Evolutionary conservation across 2,888 invertebrate genomes (phyloP), one percentile per base, ranked within the genome.

Genomic region (Zootermopsis nevadensis): DNA sequence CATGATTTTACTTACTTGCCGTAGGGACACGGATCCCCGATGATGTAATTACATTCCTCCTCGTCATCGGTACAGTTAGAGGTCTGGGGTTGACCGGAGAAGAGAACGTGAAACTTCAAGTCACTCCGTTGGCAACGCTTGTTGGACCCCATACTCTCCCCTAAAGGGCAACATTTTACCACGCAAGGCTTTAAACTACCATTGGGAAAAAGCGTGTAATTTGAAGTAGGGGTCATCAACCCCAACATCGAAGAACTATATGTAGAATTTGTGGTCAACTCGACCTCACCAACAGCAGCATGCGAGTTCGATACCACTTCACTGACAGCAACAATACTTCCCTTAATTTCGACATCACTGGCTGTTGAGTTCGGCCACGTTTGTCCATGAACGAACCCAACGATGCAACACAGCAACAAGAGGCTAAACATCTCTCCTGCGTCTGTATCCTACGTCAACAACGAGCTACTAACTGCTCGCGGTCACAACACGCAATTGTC

Each of bases 1-100:
- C 48, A 15, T 48, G 3, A 1, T 48, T 48, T 3, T 30, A 69
- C 87, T 81, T 87, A 93, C 93, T 90, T 92, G 87, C 91, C 91
- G 87, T 91, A 90, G 85, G 86, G 87, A 87, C 93, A 93, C 76
- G 92, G 92, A 86, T 91, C 91, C 33, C 92, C 92, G 76, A 92
- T 90, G 76, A 93, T 89, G 1, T 92, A 91, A 85, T 92, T 91
- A 86, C 92, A 93, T 38, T 90, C 88, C 79, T 91, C 90, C 86
- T 88, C 89, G 82, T 85, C 77, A 87, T 88, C 89, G 82, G 85
- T 76, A 87, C 90, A 89, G 83, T 91, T 89, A 83, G 91, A 91
- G 0, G 91, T 91, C 55, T 89, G 89, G 85, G 93, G 92, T 82
- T 90, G 91, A 42, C 91, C 89, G 86, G 90, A 90, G 87, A 93